Base-by-base conservation (phyloP, 2,888 invertebrate species). In the Theretra japonica region DNA sequence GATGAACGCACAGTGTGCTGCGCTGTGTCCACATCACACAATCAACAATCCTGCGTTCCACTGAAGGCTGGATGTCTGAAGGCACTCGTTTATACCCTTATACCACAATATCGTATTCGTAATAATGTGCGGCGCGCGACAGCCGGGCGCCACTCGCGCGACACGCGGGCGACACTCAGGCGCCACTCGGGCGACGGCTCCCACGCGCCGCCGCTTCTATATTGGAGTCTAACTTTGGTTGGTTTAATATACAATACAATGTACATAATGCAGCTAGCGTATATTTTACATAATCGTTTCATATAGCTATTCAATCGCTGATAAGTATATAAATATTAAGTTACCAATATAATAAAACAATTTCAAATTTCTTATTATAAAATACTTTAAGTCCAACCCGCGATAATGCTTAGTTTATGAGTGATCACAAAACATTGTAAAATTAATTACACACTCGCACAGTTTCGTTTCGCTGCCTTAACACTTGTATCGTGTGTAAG, bases 21-120 rank as follows among this genome's bases (percentile, higher is more conserved):
- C 80, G 84, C 80, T 80, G 83, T 84, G 85, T 88, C 85, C 83
- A 83, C 86, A 81, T 86, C 83, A 84, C 88, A 88, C 90, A 87
- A 90, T 90, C 90, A 88, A 90, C 89, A 88, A 91, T 89, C 91
- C 91, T 86, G 90, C 90, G 82, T 86, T 88, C 88, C 85, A 83
- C 82, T 88, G 90, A 93, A 93, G 93, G 93, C 94, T 93, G 93
- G 93, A 92, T 89, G 91, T 90, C 86, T 88, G 89, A 94, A 94
- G 94, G 94, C 94, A 94, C 94, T 94, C 88, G 92, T 92, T 92
- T 86, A 88, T 89, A 92, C 91, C 91, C 90, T 87, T 87, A 87
- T 74, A 89, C 84, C 88, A 90, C 19, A 62, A 62, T 48, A 70
- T 62, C 50, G 60, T 53, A 70, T 41, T 41, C 41, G 41, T 41